These are phyloP conservation scores for Blastobasis lacticolella DNA, from an alignment of 2,888 invertebrate species.

Conservation along the genomic window DNA sequence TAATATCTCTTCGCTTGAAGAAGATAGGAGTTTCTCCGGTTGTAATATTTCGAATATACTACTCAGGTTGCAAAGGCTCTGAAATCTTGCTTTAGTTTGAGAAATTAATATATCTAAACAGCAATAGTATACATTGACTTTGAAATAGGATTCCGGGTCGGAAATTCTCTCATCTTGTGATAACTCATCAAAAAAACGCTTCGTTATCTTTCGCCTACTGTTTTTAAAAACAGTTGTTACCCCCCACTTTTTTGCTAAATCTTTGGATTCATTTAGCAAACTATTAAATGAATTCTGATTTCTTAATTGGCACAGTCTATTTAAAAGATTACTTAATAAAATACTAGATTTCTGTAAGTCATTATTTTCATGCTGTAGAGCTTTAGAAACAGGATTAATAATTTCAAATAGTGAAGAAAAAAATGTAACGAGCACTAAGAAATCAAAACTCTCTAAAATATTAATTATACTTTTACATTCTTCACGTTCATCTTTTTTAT, in stretches of 20 bases:
- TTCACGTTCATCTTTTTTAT: too few species aligned
- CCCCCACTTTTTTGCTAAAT: too few species aligned
- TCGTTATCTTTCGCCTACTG: too few species aligned
- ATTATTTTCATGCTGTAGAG: conserved; percentile 22
- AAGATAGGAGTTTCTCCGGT: conserved; percentile 23
- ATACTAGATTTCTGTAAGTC: conserved; percentile 19
- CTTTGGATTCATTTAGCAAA: too few species aligned
- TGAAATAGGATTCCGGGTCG: conserved; percentile 18
- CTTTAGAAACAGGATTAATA: conserved; percentile 23
- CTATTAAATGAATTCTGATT: conserved; percentile 17
- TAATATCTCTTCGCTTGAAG: conserved; percentile 20
- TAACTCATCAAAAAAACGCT: too few species aligned
- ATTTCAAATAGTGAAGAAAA: neutral
- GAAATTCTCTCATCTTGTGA: too few species aligned
- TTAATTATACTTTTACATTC: neutral
- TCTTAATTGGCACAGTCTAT: conserved; percentile 17
- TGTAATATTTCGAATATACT: conserved; percentile 11
- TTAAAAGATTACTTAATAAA: conserved; percentile 18
- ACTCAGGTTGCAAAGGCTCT: conserved; percentile 13
- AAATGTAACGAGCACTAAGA: neutral
- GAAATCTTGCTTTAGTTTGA: conserved; percentile 11
- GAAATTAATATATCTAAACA: conserved; percentile 17
- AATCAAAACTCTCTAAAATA: neutral
- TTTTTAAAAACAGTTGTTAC: too few species aligned
- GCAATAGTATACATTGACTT: conserved; percentile 20